Conservation (phyloP, 92 coral and sea anemone genomes). For the Metridium senile region DNA sequence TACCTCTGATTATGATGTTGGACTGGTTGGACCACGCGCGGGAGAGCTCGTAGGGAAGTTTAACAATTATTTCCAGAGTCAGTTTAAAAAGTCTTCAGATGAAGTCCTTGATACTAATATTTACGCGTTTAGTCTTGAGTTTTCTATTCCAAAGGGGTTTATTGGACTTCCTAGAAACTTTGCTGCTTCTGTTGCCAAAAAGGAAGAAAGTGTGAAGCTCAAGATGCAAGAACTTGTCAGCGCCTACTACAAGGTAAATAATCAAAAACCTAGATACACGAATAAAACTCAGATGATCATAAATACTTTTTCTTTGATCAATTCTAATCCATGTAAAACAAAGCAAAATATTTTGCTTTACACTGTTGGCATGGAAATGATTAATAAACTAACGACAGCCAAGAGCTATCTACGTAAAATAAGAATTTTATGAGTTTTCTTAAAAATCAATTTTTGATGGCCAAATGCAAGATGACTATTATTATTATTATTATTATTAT, state of each 20-base stretch:
- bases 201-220: slow-evolving; percentile 6
- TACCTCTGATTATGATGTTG: slow-evolving; percentile 79
- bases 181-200: slow-evolving; percentile 6
- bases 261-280: too few species aligned
- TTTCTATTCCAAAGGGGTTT: slow-evolving; percentile 62
- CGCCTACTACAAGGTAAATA: slow-evolving; percentile 15
- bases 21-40: slow-evolving; percentile 64
- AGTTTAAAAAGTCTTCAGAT: slow-evolving; percentile 61
- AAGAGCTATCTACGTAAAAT: too few species aligned
- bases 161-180: slow-evolving; percentile 41
- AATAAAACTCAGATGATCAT: too few species aligned
- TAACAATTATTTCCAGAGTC: slow-evolving; percentile 53
- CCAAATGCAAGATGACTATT: too few species aligned
- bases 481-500: too few species aligned
- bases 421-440: too few species aligned
- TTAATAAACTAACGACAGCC: too few species aligned
- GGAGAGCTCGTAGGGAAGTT: slow-evolving; percentile 56
- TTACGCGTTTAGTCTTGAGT: slow-evolving; percentile 77
- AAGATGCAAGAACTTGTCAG: slow-evolving; percentile 66
- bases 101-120: slow-evolving; percentile 76
- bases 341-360: too few species aligned
- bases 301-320: too few species aligned
- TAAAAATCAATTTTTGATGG: too few species aligned
- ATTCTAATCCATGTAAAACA: too few species aligned
- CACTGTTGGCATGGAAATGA: too few species aligned